phyloP scores from a whole-genome alignment of 1,140 invertebrate genomes.

The Lamellibrachia luymesi region DNA sequence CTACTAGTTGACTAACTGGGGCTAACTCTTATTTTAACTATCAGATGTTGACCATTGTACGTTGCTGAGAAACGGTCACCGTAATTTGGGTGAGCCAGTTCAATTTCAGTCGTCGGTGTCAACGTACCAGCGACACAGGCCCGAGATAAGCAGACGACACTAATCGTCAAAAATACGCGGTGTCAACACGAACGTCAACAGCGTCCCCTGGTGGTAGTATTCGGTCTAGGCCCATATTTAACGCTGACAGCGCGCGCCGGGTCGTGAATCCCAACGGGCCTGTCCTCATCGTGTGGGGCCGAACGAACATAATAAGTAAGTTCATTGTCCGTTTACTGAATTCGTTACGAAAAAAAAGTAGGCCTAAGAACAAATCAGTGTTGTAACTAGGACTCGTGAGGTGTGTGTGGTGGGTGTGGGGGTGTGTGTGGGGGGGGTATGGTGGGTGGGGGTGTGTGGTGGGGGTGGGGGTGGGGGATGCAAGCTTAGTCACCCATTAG shows the following conservation, averaged over 20 bases:
- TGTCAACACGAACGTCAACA: neutral
- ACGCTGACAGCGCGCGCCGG: neutral
- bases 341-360: no score
- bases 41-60: neutral
- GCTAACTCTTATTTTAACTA: neutral
- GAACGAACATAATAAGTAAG: neutral
- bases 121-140: neutral
- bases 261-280: neutral
- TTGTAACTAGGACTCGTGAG: no score
- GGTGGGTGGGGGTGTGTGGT: no score
- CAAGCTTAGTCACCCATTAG: no score
- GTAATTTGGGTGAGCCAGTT: neutral
- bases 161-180: neutral
- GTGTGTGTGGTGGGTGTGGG: no score
- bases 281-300: neutral
- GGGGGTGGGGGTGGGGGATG: no score
- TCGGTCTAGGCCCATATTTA: neutral
- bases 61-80: neutral
- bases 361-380: no score
- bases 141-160: neutral
- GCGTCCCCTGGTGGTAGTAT: neutral
- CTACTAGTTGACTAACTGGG: neutral
- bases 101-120: neutral
- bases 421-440: no score
- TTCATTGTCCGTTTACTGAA: neutral